Conservation (phyloP, 2,888 invertebrate genomes). For the Laothoe populi region DNA sequence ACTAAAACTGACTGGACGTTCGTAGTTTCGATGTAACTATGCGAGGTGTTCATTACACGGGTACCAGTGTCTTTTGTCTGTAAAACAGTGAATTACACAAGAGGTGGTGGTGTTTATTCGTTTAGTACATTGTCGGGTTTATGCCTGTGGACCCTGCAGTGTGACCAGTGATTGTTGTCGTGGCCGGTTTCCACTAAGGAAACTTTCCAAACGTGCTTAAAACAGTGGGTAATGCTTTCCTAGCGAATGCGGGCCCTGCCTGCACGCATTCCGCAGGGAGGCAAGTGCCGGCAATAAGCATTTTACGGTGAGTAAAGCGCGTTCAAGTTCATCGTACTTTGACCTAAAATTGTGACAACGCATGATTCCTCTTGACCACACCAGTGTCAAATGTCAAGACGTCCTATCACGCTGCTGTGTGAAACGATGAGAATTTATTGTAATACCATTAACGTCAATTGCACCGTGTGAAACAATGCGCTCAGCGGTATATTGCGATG, state of each 20-base stretch:
- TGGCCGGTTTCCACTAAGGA: slow-evolving; percentile 81
- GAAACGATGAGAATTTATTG: slow-evolving; percentile 45
- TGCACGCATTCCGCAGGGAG: slow-evolving; percentile 82
- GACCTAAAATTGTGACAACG: slow-evolving; percentile 73
- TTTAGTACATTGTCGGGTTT: slow-evolving; percentile 67
- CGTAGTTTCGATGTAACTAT: slow-evolving; percentile 60
- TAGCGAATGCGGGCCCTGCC: slow-evolving; percentile 80
- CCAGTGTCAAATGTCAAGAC: slow-evolving; percentile 65
- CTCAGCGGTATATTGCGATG: slow-evolving; percentile 12
- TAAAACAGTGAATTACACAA: slow-evolving; percentile 74
- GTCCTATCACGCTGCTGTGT: slow-evolving; percentile 43
- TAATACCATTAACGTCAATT: slow-evolving; percentile 37
- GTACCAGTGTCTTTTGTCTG: slow-evolving; percentile 80
- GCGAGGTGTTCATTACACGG: slow-evolving; percentile 66
- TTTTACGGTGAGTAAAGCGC: slow-evolving; percentile 83
- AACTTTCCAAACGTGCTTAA: slow-evolving; percentile 83
- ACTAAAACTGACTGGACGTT: slow-evolving; percentile 44
- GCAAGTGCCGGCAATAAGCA: slow-evolving; percentile 82
- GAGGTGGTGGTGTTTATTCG: slow-evolving; percentile 68
- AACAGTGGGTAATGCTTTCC: slow-evolving; percentile 81
- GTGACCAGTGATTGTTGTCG: slow-evolving; percentile 84
- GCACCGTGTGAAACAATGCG: slow-evolving; percentile 30
- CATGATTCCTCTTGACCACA: slow-evolving; percentile 47
- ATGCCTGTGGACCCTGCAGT: slow-evolving; percentile 69
- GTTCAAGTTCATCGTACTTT: slow-evolving; percentile 82